Evolutionary conservation across 2,888 invertebrate genomes (phyloP).

Genomic region (Saturnia japonica): DNA sequence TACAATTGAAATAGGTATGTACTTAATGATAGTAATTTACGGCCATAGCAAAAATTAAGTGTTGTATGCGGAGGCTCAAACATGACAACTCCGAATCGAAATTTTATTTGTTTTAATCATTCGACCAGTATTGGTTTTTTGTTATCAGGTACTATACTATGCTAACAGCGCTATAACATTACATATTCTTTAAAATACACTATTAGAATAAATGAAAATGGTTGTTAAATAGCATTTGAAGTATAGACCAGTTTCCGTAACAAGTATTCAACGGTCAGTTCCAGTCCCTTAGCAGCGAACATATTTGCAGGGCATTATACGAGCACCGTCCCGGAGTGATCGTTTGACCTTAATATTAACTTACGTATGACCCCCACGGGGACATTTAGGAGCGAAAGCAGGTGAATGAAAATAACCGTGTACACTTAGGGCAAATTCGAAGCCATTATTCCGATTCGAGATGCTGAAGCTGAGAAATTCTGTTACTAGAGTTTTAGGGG

Average conservation of each 20-base stretch:
- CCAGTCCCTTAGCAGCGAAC: not conserved
- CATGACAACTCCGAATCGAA: no score
- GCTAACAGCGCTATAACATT: not conserved
- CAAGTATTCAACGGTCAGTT: not conserved
- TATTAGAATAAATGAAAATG: not conserved
- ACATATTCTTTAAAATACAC: not conserved
- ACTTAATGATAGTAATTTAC: no score
- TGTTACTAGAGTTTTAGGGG: not conserved
- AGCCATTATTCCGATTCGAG: constrained; percentile 3
- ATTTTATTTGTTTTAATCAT: no score
- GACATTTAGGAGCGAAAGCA: not conserved
- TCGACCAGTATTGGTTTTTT: no score
- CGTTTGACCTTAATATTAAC: constrained; percentile 12
- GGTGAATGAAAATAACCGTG: constrained; percentile 4
- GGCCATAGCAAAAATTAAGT: no score
- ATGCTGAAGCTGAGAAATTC: not conserved
- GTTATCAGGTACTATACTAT: no score
- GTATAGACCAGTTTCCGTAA: not conserved
- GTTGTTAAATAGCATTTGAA: not conserved
- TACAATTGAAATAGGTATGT: no score
- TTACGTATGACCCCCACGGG: not conserved
- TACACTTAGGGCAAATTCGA: not conserved
- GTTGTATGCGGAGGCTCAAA: no score
- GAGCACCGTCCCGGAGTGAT: not conserved
- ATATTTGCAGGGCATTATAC: not conserved